Percentiles rank a stretch among this genome's conserved stretches.
Evolutionary conservation across 2,113 vertebrate species (phyloP).

Genomic region (Platysternon megacephalum): DNA sequence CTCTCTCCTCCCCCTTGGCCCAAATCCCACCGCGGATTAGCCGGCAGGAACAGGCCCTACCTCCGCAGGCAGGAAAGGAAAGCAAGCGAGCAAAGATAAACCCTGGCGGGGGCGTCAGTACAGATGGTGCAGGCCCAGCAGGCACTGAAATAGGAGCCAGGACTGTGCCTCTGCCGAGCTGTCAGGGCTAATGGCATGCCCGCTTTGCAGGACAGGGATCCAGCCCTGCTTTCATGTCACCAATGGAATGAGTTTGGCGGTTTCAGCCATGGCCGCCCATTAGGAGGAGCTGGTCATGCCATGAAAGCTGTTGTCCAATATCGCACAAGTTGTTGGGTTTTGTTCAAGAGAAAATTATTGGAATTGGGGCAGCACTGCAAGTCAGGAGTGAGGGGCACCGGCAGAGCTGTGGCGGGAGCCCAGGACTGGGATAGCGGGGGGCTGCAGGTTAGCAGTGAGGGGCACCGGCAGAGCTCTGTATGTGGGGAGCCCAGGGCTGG

Average conservation of each 20-base stretch:
- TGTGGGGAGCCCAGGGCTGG: no score
- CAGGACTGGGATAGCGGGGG: no score
- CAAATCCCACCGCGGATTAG: conserved; percentile 32
- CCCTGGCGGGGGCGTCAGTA: not conserved
- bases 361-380: not conserved
- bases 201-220: not conserved
- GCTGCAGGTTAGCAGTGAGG: no score
- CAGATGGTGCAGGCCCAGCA: not conserved
- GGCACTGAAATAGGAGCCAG: not conserved
- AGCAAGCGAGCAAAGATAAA: not conserved
- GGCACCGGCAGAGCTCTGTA: no score
- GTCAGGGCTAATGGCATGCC: not conserved
- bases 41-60: not conserved
- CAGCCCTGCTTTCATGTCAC: not conserved
- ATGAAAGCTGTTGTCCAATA: not conserved
- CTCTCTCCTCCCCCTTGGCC: conserved; percentile 5
- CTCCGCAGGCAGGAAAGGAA: not conserved
- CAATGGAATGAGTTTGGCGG: not conserved
- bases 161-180: not conserved
- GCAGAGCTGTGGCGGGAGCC: not conserved
- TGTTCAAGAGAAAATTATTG: not conserved
- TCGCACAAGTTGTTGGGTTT: not conserved
- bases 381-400: not conserved
- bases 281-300: not conserved
- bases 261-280: not conserved